Evolutionary conservation across 2,888 invertebrate genomes (phyloP).

Genomic region (Rhingia campestris): DNA sequence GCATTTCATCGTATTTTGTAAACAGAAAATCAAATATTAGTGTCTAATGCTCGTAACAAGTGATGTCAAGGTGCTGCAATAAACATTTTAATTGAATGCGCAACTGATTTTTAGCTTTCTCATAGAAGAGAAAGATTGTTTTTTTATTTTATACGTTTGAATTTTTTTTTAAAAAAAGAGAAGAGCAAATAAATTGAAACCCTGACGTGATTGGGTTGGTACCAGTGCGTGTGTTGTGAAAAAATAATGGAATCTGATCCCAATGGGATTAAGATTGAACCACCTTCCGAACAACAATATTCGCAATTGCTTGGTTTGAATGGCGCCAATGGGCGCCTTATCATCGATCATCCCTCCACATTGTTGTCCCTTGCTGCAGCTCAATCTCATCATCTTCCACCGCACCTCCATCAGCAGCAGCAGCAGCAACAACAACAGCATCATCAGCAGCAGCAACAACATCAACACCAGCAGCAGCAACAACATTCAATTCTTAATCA

Average conservation of each 20-base stretch:
- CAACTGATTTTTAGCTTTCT: not conserved
- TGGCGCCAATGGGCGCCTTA: slow-evolving; percentile 81
- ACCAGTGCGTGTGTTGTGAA: slow-evolving; percentile 31
- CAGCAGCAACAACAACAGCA: slow-evolving; percentile 75
- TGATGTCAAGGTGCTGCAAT: slow-evolving; percentile 17
- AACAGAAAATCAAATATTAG: slow-evolving; percentile 70
- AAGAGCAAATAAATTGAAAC: not conserved
- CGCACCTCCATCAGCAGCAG: slow-evolving; percentile 73
- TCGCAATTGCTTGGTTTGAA: slow-evolving; percentile 81
- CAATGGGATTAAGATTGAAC: slow-evolving; percentile 83
- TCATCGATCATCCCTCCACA: slow-evolving; percentile 81
- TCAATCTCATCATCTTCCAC: slow-evolving; percentile 75
- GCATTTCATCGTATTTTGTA: slow-evolving; percentile 72
- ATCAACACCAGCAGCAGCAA: slow-evolving; percentile 77
- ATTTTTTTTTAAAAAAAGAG: slow-evolving; percentile 15
- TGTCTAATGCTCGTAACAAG: slow-evolving; percentile 1
- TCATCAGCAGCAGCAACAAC: slow-evolving; percentile 77
- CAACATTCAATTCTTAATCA: slow-evolving; percentile 75
- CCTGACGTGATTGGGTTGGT: slow-evolving; percentile 11
- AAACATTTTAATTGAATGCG: slow-evolving; percentile 16
- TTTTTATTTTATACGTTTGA: slow-evolving; percentile 4
- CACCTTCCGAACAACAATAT: slow-evolving; percentile 81
- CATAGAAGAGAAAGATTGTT: no score
- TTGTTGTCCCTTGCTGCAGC: slow-evolving; percentile 80
- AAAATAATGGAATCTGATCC: slow-evolving; percentile 82